A percentile compares a stretch with the other conserved stretches of the same genome.
Evolutionary conservation across 2,888 invertebrate species (phyloP).

Genomic region (Smittia sp.): DNA sequence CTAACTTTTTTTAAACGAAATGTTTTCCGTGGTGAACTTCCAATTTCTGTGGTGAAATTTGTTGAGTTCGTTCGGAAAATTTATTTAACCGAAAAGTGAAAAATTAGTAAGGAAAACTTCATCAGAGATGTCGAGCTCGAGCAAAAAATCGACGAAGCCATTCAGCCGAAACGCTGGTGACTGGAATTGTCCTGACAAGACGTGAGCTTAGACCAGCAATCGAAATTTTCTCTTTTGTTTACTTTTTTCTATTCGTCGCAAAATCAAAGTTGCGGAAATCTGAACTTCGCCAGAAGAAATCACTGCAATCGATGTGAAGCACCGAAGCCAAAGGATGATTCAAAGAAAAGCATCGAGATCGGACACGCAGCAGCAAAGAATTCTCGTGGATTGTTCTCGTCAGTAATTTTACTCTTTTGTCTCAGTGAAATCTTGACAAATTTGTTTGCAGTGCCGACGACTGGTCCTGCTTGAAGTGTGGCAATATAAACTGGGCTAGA

Average conservation of each 20-base stretch:
- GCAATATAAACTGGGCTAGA: slow-evolving; percentile 97
- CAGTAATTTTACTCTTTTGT: background rate
- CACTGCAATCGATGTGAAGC: slow-evolving; percentile 92
- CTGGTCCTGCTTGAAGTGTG: slow-evolving; percentile 99
- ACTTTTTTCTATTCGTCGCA: background rate
- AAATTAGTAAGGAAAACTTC: no score
- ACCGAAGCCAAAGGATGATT: slow-evolving; percentile 57
- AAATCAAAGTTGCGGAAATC: slow-evolving; percentile 71
- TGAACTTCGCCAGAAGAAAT: slow-evolving; percentile 87
- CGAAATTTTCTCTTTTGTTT: background rate
- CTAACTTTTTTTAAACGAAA: no score
- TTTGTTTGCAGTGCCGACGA: slow-evolving; percentile 85
- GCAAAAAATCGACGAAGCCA: slow-evolving; percentile 21
- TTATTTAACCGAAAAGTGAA: no score
- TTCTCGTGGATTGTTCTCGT: slow-evolving; percentile 78
- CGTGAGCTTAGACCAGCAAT: slow-evolving; percentile 9
- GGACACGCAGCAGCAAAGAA: slow-evolving; percentile 98
- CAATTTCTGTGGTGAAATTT: no score
- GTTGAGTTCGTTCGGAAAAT: no score
- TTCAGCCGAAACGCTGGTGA: slow-evolving; percentile 32
- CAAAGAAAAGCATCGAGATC: slow-evolving; percentile 89
- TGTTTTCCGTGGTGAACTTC: no score
- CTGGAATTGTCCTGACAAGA: slow-evolving; percentile 26
- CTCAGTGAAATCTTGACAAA: background rate
- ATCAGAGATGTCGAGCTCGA: slow-evolving; percentile 31